Percentiles rank a stretch among this genome's conserved stretches.
Conservation (phyloP, 2,797 vertebrate genomes). For the Hybognathus amarus region DNA sequence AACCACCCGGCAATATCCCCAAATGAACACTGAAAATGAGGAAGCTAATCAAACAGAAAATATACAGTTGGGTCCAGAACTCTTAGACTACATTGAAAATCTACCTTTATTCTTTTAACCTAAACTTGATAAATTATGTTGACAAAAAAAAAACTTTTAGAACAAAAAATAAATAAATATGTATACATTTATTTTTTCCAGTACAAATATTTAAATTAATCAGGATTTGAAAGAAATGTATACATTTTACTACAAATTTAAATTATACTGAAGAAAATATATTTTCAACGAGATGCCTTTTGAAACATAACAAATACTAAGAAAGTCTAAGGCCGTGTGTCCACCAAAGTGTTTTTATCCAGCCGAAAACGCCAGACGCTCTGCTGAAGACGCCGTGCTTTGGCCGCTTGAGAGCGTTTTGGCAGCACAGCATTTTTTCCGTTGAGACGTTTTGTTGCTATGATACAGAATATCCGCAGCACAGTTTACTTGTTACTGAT, state of each 20-base stretch:
- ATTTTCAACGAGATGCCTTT: neutral
- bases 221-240: neutral
- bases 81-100: neutral
- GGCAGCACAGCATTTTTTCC: no score
- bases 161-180: neutral
- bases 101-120: neutral
- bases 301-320: neutral
- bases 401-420: no score
- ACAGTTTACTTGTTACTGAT: no score
- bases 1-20: constrained; percentile 55
- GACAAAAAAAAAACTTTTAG: neutral
- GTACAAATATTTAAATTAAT: neutral
- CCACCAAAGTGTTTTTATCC: no score
- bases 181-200: neutral
- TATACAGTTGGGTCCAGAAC: constrained; percentile 1
- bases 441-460: no score
- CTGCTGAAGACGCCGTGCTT: no score
- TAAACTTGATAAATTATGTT: neutral
- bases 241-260: neutral
- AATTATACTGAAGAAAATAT: neutral
- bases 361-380: no score
- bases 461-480: no score
- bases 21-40: constrained; percentile 29
- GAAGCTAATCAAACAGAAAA: constrained; percentile 40
- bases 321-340: neutral